Base-by-base conservation (phyloP, 1,140 invertebrate genomes). In the Hirudo medicinalis region DNA sequence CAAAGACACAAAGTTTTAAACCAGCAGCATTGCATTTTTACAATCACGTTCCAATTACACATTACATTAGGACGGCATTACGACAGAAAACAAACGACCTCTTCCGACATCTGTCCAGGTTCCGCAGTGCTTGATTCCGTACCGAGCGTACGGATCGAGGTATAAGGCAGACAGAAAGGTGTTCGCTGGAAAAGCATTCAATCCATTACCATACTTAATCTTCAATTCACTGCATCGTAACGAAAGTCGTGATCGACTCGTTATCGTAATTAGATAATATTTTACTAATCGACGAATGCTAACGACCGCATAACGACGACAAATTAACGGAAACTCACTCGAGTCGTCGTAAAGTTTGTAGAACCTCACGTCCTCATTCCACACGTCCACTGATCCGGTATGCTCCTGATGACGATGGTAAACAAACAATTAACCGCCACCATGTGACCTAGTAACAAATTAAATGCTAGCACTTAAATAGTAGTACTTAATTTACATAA, bases 361-460 rank as follows among this genome's bases (percentile, higher is more conserved):
- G 77, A 88, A 91, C 76, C 86, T 86, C 0, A 95, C 91, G 80
- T 92, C 90, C 72, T 88, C 86, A 80, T 93, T 88, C 92, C 92
- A 95, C 0, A 85, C 83, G 0, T 87, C 85, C 57, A 87, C 85
- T 4, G 83, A 77, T 60, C 79, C 81, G 11, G 83, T 81, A 60
- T 84, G 81, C 77, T 91, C 87, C 69, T 79, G 71, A 72, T 69
- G 40, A 22, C 40, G 40, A 40, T 25, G 11, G 17, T 63, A 63
- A 32, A 19, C 17, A 22, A 32, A 6, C 17, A 63, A 63, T 63
- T 63, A 25, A 63, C 1, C 17, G 54, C 4, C 13, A 63, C 22
- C 2, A 22, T 6, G 19, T 63, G 0, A 63, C 17, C 11, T 63
- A 2, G 17, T 11, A 63, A 63, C 19, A 11, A 22, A 15, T 25